Evolutionary conservation across 2,113 vertebrate species (phyloP), one percentile per base, ranked within the genome.

Genomic region (Mormyrus lacerda): DNA sequence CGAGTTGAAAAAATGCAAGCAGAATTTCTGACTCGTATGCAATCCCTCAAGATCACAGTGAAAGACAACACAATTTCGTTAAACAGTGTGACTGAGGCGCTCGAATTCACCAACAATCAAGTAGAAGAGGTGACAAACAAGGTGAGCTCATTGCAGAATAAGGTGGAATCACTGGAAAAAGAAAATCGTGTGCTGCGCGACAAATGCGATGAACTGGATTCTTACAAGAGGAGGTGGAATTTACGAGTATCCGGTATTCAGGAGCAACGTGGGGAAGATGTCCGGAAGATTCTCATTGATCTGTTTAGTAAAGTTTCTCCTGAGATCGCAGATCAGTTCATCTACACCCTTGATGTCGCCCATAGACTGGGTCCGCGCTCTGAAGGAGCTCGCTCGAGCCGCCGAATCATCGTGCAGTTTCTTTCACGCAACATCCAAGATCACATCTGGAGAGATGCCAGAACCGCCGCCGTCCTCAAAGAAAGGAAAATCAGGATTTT

Each of bases 401-500:
- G n/a, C n/a, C n/a, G n/a, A n/a, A n/a, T n/a, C n/a, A n/a, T n/a
- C n/a, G n/a, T 76, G 0, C 61, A 88, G 47, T 88, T 88, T 76
- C 19, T 73, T 4, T 88, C n/a, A n/a, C n/a, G n/a, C n/a, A n/a
- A n/a, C n/a, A n/a, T n/a, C 44, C 9, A 24, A 35, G 87, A 88
- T 35, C 19, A 88, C 17, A 88, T 88, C 61, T 88, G 87, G 87
- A 88, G 65, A 44, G 88, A 88, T 48, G 88, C 88, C 45, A 76
- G 47, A 0, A 24, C 44, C 4, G 5, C 83, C 1, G 83, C 45
- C 47, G 6, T n/a, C 4, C 83, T 85, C 42, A 85, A 48, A 19
- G 42, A 85, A 47, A 45, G 7, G 44, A 85, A 27, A 0, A n/a
- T 45, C 42, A 85, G 83, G 83, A 73, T 47, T 19, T n/a, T n/a